phyloP scores from a whole-genome alignment of 2,797 vertebrate species.

The Trachops cirrhosus region DNA sequence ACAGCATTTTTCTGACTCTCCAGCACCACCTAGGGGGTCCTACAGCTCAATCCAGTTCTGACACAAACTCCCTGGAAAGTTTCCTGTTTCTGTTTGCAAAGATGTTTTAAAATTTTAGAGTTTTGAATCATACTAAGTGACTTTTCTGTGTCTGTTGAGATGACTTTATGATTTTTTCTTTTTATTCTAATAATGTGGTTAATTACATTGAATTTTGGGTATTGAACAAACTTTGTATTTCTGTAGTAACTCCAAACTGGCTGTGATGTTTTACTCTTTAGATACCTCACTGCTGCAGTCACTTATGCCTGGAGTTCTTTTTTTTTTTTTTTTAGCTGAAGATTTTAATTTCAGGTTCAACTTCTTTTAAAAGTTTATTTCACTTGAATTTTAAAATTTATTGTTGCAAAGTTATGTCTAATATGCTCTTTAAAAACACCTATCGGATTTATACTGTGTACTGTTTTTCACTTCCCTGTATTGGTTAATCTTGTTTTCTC shows the following conservation, averaged over 20 bases:
- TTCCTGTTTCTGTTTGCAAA: not conserved
- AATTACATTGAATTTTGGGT: slow-evolving; percentile 1
- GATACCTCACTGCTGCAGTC: not conserved
- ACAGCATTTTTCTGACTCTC: not conserved
- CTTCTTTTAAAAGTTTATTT: not conserved
- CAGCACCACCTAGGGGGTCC: too few species aligned
- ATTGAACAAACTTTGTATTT: not conserved
- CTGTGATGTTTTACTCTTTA: not conserved
- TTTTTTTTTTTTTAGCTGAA: not conserved
- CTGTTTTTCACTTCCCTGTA: not conserved
- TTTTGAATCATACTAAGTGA: not conserved
- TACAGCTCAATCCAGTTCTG: not conserved
- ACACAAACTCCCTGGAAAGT: not conserved
- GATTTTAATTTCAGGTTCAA: not conserved
- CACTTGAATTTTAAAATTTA: slow-evolving; percentile 6
- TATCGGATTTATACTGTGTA: not conserved
- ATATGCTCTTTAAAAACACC: not conserved
- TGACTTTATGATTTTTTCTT: not conserved
- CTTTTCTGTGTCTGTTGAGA: not conserved
- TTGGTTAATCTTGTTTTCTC: not conserved
- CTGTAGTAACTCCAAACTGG: not conserved
- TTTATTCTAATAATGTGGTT: not conserved
- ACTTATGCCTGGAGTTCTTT: not conserved
- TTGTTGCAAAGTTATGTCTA: not conserved
- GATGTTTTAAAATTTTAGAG: not conserved